Conservation (phyloP, 1,140 invertebrate species). For the Lanistes nyassanus region DNA sequence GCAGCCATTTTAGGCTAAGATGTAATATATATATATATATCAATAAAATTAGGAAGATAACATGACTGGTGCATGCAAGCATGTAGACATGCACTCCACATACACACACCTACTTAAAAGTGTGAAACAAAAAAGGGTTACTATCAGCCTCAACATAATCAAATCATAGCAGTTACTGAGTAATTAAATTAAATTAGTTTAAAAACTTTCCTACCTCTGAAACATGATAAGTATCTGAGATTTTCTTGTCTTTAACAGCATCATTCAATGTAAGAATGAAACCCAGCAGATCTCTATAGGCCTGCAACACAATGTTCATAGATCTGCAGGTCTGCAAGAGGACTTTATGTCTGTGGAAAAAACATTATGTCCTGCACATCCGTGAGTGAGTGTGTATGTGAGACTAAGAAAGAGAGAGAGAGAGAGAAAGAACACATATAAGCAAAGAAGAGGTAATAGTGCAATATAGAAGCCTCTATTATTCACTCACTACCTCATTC, state of each 20-base stretch:
- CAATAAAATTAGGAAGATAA: too few relatives aligned
- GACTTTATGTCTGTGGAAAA: too few relatives aligned
- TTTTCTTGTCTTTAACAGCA: constrained; percentile 82
- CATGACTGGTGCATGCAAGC: background rate
- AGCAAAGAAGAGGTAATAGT: background rate
- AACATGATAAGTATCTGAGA: constrained; percentile 72
- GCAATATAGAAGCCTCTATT: background rate
- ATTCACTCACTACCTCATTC: too few relatives aligned
- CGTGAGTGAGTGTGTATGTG: background rate
- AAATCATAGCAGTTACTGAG: background rate
- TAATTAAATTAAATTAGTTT: background rate
- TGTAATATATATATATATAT: too few relatives aligned
- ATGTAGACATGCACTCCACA: background rate
- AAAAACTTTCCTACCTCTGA: constrained; percentile 69
- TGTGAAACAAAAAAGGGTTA: background rate
- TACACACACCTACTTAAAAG: background rate
- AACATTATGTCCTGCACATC: background rate
- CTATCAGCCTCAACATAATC: background rate
- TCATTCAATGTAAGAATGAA: constrained; percentile 89
- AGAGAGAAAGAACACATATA: background rate
- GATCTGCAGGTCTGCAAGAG: background rate
- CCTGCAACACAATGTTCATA: constrained; percentile 41
- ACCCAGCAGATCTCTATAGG: constrained; percentile 82
- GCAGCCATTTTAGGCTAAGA: too few relatives aligned
- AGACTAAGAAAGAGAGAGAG: background rate